These are phyloP conservation scores for Alligator sinensis DNA, from an alignment of 2,113 vertebrate genomes.

Conservation along the genomic window DNA sequence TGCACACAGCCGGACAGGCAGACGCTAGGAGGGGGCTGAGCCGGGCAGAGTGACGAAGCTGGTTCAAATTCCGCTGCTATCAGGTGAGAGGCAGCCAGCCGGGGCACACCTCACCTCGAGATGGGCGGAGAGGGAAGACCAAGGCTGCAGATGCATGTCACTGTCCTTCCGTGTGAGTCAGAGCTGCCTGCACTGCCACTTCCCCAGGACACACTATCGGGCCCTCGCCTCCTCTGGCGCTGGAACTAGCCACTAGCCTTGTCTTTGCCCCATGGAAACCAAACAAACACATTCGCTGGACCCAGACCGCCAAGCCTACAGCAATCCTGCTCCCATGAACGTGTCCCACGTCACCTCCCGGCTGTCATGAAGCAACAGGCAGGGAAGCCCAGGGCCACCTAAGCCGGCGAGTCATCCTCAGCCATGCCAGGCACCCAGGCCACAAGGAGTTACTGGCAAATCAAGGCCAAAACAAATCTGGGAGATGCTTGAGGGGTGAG, in stretches of 20 bases:
- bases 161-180: neutral
- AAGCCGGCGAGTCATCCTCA: neutral
- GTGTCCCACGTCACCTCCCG: neutral
- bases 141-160: neutral
- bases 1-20: too few species aligned
- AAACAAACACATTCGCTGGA: neutral
- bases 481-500: neutral
- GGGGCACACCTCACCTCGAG: rapidly evolving
- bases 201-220: neutral
- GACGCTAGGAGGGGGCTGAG: neutral
- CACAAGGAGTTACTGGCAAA: neutral
- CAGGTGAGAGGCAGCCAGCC: neutral
- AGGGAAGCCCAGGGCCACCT: neutral
- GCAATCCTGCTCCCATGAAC: neutral
- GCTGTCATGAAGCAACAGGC: rapidly evolving
- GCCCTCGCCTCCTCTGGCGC: neutral
- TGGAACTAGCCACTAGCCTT: neutral
- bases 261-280: slow-evolving; percentile 39
- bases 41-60: neutral
- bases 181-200: rapidly evolving
- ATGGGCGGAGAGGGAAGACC: neutral
- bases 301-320: neutral
- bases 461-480: neutral
- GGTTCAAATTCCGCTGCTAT: slow-evolving; percentile 28
- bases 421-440: neutral